A percentile compares a stretch with the other conserved stretches of the same genome.
phyloP scores from a whole-genome alignment of 2,888 invertebrate genomes.

The Baccha elongata region DNA sequence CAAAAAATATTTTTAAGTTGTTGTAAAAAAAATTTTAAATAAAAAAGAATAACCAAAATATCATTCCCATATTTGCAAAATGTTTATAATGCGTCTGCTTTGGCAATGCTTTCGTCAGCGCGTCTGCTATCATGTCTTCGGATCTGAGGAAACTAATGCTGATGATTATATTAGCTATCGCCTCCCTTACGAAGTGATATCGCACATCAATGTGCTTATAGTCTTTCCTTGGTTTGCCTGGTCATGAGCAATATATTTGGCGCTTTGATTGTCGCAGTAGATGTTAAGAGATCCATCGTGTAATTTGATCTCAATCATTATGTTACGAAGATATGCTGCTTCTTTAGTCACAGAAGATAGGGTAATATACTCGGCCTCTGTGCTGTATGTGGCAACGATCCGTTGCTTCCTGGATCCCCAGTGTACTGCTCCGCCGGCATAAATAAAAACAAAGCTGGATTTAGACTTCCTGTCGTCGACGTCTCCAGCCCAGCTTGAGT shows the following conservation, averaged over 20 bases:
- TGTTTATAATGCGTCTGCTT: no score
- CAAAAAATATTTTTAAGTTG: no score
- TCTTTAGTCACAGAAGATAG: conserved; percentile 39
- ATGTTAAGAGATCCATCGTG: conserved; percentile 15
- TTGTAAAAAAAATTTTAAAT: no score
- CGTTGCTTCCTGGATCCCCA: no score
- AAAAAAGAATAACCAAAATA: no score
- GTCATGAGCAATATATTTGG: conserved; percentile 11
- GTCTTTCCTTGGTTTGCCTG: conserved; percentile 5
- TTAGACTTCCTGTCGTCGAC: conserved; percentile 11
- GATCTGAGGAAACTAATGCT: not conserved
- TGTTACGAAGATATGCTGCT: conserved; percentile 27
- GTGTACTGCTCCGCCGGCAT: conserved; percentile 3
- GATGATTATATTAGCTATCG: not conserved
- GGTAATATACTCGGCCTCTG: no score
- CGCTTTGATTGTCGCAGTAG: conserved; percentile 32
- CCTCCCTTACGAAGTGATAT: conserved; percentile 21
- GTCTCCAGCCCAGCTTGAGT: conserved; percentile 31
- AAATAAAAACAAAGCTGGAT: no score
- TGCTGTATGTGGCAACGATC: no score
- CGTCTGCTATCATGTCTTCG: conserved; percentile 36
- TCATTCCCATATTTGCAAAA: no score
- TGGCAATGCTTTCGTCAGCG: conserved; percentile 1
- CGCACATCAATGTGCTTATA: conserved; percentile 34
- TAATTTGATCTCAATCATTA: conserved; percentile 21